Evolutionary conservation across 2,113 vertebrate species (phyloP), one percentile per base, ranked within the genome.

Genomic region (Rissa tridactyla): DNA sequence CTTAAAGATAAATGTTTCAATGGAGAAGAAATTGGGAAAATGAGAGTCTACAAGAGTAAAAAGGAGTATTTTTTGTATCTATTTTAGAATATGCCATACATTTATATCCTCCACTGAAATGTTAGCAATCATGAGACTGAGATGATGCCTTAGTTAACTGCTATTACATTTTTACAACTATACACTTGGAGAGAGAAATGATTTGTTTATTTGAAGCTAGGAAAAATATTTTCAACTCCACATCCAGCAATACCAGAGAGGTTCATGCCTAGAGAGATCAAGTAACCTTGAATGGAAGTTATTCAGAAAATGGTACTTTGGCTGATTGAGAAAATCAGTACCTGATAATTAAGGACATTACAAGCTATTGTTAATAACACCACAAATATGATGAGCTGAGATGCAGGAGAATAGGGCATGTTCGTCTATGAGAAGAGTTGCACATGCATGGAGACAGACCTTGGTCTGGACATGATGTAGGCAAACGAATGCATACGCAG

Each of bases 361-460:
- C 20, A 73, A 62, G 7, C 29, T 8, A 1, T 5, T 61, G 58
- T 22, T 18, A 58, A 8, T 14, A 55, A 9, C 34, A 55, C 23
- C 15, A 44, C n/a, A 47, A 54, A 21, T 2, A 29, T 4, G 21
- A 34, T 9, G 23, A 72, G 49, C 23, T n/a, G 55, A 42, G 60
- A 30, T 7, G 40, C n/a, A 89, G 38, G 10, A 83, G 54, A 86
- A 44, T 5, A 51, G 20, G 32, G 21, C 1, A 7, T 1, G 19
- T 6, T 40, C 2, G 3, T 5, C 64, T 49, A 4, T 0, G 6
- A 66, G 20, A 21, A 38, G 13, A 76, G 27, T 1, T 47, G 34
- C 5, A 34, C 42, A 15, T 3, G 3, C 4, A 46, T 9, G 47
- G 44, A 47, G 7, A 29, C 1, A 93, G n/a, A 29, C 29, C 26